A percentile compares a stretch with the other conserved stretches of the same genome.
Conservation (phyloP, 2,113 vertebrate genomes). For the Chlorodrepanis virens region DNA sequence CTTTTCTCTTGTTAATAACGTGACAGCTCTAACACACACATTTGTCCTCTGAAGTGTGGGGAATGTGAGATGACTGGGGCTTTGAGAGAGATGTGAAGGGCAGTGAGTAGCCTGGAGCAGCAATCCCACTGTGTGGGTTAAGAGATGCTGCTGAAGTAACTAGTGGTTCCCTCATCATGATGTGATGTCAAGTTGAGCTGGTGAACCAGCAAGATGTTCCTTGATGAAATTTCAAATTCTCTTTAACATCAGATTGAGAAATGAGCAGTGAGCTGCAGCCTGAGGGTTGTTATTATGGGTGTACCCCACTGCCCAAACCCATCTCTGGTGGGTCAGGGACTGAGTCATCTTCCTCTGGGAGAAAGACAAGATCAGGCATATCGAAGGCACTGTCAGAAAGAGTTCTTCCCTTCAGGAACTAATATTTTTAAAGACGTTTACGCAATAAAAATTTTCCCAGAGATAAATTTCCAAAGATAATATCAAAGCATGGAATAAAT, state of each 20-base stretch:
- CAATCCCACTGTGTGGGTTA: rapidly evolving
- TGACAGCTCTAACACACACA: rapidly evolving
- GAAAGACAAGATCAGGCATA: neutral
- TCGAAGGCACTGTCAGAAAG: neutral
- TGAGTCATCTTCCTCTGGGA: neutral
- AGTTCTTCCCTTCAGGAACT: neutral
- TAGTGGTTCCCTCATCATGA: neutral
- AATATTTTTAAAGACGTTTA: neutral
- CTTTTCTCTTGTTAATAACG: neutral
- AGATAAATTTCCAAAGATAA: neutral
- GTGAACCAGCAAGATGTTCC: neutral
- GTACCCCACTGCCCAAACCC: neutral
- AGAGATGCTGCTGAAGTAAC: neutral
- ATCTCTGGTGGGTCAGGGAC: neutral
- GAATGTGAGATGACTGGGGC: neutral
- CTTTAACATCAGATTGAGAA: neutral
- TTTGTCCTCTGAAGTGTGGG: neutral
- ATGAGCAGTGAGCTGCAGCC: neutral
- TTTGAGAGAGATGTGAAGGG: neutral
- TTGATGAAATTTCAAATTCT: neutral
- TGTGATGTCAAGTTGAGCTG: neutral
- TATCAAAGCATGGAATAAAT: neutral
- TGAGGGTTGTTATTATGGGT: neutral
- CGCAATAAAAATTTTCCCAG: neutral
- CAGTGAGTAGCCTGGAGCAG: neutral